phyloP scores from a whole-genome alignment of 2,888 invertebrate species.

The Agrochola circellaris region DNA sequence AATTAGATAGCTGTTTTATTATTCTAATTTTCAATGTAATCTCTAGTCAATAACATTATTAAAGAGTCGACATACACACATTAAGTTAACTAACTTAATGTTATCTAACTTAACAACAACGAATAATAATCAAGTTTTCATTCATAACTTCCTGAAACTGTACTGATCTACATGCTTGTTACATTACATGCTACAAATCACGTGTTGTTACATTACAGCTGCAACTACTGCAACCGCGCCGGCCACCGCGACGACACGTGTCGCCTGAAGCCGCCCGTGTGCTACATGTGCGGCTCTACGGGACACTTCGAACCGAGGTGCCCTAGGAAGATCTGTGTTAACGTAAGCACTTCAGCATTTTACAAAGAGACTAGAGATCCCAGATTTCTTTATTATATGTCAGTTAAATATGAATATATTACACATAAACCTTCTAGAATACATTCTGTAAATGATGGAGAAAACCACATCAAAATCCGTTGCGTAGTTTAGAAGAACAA shows the following conservation, averaged over 20 bases:
- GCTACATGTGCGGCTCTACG: conserved; percentile 92
- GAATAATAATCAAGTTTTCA: not conserved
- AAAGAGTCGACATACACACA: no score
- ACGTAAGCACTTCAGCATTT: conserved; percentile 83
- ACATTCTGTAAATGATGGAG: not conserved
- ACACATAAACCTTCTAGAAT: not conserved
- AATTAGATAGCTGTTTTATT: no score
- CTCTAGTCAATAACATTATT: no score
- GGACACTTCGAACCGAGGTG: conserved; percentile 93
- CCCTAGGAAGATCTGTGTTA: conserved; percentile 93
- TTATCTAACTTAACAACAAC: not conserved
- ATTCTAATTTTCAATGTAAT: not conserved
- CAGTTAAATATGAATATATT: not conserved
- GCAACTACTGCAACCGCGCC: conserved; percentile 91
- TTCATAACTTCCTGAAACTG: not conserved
- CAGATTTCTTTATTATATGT: no score
- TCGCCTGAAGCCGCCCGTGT: conserved; percentile 89
- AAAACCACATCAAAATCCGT: not conserved
- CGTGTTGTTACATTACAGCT: conserved; percentile 80
- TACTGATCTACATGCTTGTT: not conserved
- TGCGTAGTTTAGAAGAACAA: no score
- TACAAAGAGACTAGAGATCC: not conserved
- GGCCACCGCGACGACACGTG: conserved; percentile 92
- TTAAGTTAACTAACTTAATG: no score
- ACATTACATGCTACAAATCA: not conserved